Base-by-base conservation (phyloP, 2,113 vertebrate species). In the Conger conger region DNA sequence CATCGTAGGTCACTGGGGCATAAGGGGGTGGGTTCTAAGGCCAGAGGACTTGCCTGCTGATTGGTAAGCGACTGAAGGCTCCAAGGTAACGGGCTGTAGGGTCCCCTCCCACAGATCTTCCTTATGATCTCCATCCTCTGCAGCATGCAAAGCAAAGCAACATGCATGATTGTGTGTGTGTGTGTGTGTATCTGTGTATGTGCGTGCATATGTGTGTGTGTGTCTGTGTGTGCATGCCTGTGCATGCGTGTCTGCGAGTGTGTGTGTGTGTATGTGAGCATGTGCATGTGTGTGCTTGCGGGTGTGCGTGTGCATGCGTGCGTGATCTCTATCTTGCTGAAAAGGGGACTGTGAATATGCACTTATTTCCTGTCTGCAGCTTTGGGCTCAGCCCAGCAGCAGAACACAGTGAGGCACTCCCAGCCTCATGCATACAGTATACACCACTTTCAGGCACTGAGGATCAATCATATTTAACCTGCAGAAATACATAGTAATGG, bases 401-500 rank as follows among this genome's bases (percentile, higher is more conserved):
- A 73, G 23, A 4, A 2, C 68, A 33, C 68, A 33, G 5, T 1
- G n/a, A 92, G 88, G 91, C 92, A 87, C 83, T 82, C 86, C 84
- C 89, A 92, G 87, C 86, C 88, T 88, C 89, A 30, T 53, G 30
- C 76, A 88, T 53, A 88, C n/a, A n/a, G n/a, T 82, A 88, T 89
- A 82, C 83, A 87, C 1, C 86, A 91, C 15, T 37, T 84, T 83
- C 83, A 84, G 88, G 85, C 88, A 92, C 88, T 92, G 91, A 68
- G 91, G 90, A 92, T 92, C 85, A 90, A 88, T 89, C 89, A 87
- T 90, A 88, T 92, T 90, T 89, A 92, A 87, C 81, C 85, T 84
- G 80, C 86, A 87, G 93, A 90, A 88, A 91, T 88, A 92, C 88
- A 87, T 91, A 92, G 87, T 91, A 92, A 92, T 92, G 89, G 84